Percentiles rank a stretch among this genome's conserved stretches.
These are phyloP conservation scores for Danio choprae DNA, from an alignment of 2,797 vertebrate species.

Conservation along the genomic window DNA sequence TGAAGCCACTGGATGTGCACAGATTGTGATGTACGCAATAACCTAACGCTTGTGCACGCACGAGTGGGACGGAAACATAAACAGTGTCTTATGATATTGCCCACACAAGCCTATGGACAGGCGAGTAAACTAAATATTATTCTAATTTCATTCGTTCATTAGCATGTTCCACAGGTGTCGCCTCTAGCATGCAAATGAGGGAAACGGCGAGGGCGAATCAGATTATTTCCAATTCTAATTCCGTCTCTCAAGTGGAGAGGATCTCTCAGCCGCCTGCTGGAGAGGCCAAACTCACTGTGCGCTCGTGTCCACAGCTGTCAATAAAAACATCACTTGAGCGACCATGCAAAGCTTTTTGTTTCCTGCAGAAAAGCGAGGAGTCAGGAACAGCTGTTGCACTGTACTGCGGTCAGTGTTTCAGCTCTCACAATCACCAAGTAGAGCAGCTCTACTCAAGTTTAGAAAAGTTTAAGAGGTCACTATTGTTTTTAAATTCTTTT, in stretches of 20 bases:
- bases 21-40: slow-evolving; percentile 13
- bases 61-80: slow-evolving; percentile 17
- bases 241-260: slow-evolving; percentile 40
- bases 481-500: background rate
- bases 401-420: slow-evolving; percentile 37
- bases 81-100: slow-evolving; percentile 28
- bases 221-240: slow-evolving; percentile 55
- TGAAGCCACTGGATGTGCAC: background rate
- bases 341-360: slow-evolving; percentile 24
- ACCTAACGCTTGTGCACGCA: background rate
- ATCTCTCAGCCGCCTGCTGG: slow-evolving; percentile 36
- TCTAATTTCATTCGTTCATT: slow-evolving; percentile 56
- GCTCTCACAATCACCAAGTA: slow-evolving; percentile 10
- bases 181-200: slow-evolving; percentile 52
- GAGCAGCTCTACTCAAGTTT: background rate
- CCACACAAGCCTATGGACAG: slow-evolving; percentile 45
- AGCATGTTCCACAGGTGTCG: slow-evolving; percentile 60
- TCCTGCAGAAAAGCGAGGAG: slow-evolving; percentile 20
- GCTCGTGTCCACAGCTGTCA: slow-evolving; percentile 40
- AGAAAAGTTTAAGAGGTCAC: background rate
- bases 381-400: slow-evolving; percentile 45
- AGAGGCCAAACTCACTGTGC: slow-evolving; percentile 37
- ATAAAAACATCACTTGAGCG: slow-evolving; percentile 41
- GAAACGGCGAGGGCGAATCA: slow-evolving; percentile 23
- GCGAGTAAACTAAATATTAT: slow-evolving; percentile 53